Evolutionary conservation across 2,113 vertebrate genomes (phyloP), one percentile per base, ranked within the genome.

Genomic region (Catharus fuscescens): DNA sequence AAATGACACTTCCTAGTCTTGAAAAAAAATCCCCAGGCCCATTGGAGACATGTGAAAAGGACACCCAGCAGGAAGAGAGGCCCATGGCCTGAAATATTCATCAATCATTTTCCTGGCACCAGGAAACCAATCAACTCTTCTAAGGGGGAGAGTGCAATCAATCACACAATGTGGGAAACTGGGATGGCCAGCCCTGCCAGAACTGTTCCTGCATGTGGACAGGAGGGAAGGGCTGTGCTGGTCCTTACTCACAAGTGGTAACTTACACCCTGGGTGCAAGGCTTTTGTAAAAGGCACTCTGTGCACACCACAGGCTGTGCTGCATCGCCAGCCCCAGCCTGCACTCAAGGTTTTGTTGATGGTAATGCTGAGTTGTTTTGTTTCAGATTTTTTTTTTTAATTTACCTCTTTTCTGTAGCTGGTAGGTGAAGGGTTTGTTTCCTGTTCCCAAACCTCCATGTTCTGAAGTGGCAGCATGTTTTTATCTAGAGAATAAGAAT

Each of bases 21-120:
- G 92, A 52, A 91, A 90, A 97, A 96, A 93, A 97, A 85, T 93
- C 91, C 92, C 81, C 69, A 70, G 93, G 83, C 88, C 96, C 93
- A 72, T 73, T 93, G 82, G 93, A 80, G 94, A 80, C 95, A 47
- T 94, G 86, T 97, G 91, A 97, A 97, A 97, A 96, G 97, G 93
- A 96, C 96, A 92, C 97, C 86, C 97, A 97, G 97, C 96, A 93
- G 97, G 98, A 98, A 97, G 97, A 90, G 96, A 94, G 86, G 79
- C 67, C 97, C 96, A 89, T 4, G 92, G 70, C 69, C 95, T 77
- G 95, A 97, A 98, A 98, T 95, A 97, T 97, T 97, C 98, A 98
- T 98, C 98, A 98, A 98, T 98, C 98, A 98, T 98, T 98, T 98
- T 97, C 97, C 95, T 98, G 98, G 97, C 98, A 98, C 95, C 97